Base-by-base conservation (phyloP, 2,797 vertebrate species). In the Sebastes goodei region DNA sequence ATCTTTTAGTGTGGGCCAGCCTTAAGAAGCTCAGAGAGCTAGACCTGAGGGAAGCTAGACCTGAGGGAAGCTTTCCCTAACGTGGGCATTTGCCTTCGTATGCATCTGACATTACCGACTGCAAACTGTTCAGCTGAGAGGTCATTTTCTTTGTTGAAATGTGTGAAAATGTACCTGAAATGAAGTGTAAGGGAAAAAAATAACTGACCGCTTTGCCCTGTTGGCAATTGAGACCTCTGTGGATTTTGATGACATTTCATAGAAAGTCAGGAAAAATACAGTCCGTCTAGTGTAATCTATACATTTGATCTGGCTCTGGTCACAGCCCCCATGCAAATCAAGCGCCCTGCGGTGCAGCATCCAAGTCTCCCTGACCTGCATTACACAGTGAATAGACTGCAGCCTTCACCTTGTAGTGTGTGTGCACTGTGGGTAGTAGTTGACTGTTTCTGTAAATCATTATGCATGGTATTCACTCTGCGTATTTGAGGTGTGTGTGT, bases 391-490 rank as follows among this genome's bases (percentile, higher is more conserved):
- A 49, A 49, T 49, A 49, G 42, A 49, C 42, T 49, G 42, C 42
- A 17, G 42, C 42, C 15, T 49, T 49, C 42, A 49, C 42, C 42
- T 49, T 71, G 23, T 11, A 29, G 60, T 42, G 66, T 30, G 42
- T 49, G 62, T 33, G 76, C 29, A 35, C 42, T 56, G 64, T 11
- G 63, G 75, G 77, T 77, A 25, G 60, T 53, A 68, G 69, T 65
- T 55, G 53, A 52, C 60, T 49, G 74, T 75, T 75, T 72, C 59
- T 65, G 74, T 76, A 71, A 75, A 88, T 82, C 52, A 70, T 81
- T 85, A 67, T 76, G 81, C 75, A 71, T 74, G 61, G 29, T 55
- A 46, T 66, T 78, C 17, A 2, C n/a, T 74, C 29, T 82, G 59
- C 66, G 20, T 52, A 65, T 81, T 72, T 71, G 33, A 75, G 71